Conservation (phyloP, 2,888 invertebrate genomes). For the Lottia gigantea region DNA sequence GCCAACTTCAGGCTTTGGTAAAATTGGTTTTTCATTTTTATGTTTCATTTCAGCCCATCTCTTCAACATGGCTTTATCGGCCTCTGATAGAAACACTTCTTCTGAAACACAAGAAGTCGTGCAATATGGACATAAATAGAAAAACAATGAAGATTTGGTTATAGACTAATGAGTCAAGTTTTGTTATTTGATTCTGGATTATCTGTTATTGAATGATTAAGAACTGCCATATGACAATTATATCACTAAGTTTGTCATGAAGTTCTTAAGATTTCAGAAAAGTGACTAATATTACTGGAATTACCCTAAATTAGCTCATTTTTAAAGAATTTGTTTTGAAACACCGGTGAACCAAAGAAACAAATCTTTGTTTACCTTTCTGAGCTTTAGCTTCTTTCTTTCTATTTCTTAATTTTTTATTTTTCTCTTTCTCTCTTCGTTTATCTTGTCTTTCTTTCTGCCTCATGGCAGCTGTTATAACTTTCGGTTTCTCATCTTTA, state of each 20-base stretch:
- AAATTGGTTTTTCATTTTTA: conserved; percentile 22
- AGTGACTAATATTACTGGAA: too few relatives aligned
- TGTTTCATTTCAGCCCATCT: conserved; percentile 65
- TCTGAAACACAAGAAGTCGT: conserved; percentile 11
- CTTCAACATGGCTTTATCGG: conserved; percentile 61
- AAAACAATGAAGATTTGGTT: not conserved
- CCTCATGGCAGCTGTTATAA: conserved; percentile 62
- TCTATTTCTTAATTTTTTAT: conserved; percentile 54
- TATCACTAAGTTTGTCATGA: too few relatives aligned
- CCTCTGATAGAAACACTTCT: conserved; percentile 46
- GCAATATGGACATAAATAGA: too few relatives aligned
- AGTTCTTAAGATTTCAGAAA: not conserved
- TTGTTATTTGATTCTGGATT: too few relatives aligned
- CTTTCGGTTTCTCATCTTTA: conserved; percentile 43
- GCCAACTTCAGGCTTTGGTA: not conserved
- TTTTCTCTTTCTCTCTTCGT: conserved; percentile 58
- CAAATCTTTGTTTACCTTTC: not conserved
- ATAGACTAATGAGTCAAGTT: not conserved
- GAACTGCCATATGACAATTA: too few relatives aligned
- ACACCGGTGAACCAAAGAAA: too few relatives aligned
- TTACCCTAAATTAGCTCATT: not conserved
- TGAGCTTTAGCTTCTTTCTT: not conserved
- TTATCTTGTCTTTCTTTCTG: conserved; percentile 66
- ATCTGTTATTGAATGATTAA: too few relatives aligned
- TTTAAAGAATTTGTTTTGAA: too few relatives aligned